These are phyloP conservation scores for Cercopithecus neglectus DNA, from an alignment of 2,797 vertebrate genomes.

Conservation along the genomic window DNA sequence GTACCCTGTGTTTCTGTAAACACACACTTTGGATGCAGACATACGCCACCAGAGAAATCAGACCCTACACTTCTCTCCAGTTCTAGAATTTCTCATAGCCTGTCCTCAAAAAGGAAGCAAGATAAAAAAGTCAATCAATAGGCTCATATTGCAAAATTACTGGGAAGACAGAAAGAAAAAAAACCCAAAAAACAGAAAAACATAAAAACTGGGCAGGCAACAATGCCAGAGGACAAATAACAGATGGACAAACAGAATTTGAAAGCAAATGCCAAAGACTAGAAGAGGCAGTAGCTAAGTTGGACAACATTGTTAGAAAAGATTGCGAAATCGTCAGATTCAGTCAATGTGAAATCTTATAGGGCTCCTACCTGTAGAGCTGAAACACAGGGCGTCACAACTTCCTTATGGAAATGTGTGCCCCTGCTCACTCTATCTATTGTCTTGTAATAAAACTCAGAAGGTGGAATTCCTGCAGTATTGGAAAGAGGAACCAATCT, in stretches of 20 bases:
- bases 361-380: not conserved
- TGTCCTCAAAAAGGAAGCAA: not conserved
- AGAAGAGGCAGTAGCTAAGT: conserved; percentile 80
- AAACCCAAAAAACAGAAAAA: conserved; percentile 66
- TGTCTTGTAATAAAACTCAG: not conserved
- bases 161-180: not conserved
- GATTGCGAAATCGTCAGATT: conserved; percentile 77
- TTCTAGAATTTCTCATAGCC: not conserved
- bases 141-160: not conserved
- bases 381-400: rapidly evolving
- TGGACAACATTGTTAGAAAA: conserved; percentile 78
- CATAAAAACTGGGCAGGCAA: conserved; percentile 78
- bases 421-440: not conserved
- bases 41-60: not conserved
- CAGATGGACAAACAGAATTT: conserved; percentile 86
- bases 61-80: not conserved
- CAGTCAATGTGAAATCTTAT: conserved; percentile 54
- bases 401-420: not conserved
- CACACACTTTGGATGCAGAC: not conserved
- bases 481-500: rapidly evolving
- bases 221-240: conserved; percentile 85
- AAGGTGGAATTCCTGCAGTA: not conserved
- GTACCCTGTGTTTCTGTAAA: not conserved
- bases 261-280: conserved; percentile 82
- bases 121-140: not conserved